Percentiles rank a stretch among this genome's conserved stretches.
Conservation (phyloP, 2,113 vertebrate species). For the Thermophis baileyi region DNA sequence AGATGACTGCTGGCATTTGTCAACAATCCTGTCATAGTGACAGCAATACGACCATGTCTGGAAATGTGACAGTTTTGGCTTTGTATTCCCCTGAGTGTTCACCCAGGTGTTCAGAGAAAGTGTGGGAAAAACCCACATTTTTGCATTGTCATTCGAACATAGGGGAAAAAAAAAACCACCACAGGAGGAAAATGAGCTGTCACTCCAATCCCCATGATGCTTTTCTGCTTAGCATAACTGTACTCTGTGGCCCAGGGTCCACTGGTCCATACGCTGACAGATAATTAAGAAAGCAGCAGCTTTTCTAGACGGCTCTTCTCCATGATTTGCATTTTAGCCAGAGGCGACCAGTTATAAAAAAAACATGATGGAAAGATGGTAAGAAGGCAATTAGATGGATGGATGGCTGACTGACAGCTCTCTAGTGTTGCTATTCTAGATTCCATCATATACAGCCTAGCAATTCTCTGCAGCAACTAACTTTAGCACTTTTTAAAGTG, state of each 20-base stretch:
- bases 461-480: constrained; percentile 80
- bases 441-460: constrained; percentile 83
- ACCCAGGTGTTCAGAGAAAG: constrained; percentile 85
- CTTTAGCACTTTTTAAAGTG: constrained; percentile 76
- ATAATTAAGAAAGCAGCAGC: constrained; percentile 99
- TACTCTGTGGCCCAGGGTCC: constrained; percentile 85
- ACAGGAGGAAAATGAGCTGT: constrained; percentile 99
- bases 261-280: constrained; percentile 87
- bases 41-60: constrained; percentile 89
- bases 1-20: constrained; percentile 99
- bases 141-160: constrained; percentile 90
- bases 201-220: constrained; percentile 99
- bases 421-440: constrained; percentile 90
- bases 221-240: constrained; percentile 99
- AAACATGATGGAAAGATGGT: constrained; percentile 98
- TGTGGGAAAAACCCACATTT: constrained; percentile 88
- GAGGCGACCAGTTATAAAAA: constrained; percentile 99
- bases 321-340: constrained; percentile 99
- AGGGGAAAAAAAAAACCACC: constrained; percentile 71
- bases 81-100: constrained; percentile 93
- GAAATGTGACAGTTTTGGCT: constrained; percentile 96
- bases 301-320: constrained; percentile 87
- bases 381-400: constrained; percentile 99
- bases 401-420: constrained; percentile 99
- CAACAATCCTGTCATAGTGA: constrained; percentile 98